A percentile compares a stretch with the other conserved stretches of the same genome.
Conservation (phyloP, 2,888 invertebrate species). For the Nemapogon koenigi region DNA sequence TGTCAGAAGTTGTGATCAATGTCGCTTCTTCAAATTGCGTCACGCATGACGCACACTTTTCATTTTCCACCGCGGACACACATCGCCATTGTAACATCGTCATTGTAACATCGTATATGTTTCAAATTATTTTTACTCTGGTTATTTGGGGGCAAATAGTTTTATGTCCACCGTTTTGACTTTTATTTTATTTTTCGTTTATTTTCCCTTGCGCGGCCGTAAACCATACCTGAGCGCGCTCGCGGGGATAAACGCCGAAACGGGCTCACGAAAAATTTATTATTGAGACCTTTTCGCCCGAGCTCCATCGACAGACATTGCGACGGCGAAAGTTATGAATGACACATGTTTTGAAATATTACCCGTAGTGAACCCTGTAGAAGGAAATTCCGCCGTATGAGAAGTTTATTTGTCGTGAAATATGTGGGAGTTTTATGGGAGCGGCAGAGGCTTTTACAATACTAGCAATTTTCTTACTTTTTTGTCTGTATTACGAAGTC, state of each 20-base stretch:
- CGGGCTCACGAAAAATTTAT: constrained; percentile 62
- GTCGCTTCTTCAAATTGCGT: too few species aligned
- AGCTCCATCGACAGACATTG: constrained; percentile 64
- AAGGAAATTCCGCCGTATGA: constrained; percentile 37
- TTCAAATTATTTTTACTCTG: constrained; percentile 3
- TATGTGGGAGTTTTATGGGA: constrained; percentile 61
- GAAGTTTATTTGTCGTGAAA: constrained; percentile 64
- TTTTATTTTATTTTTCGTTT: constrained; percentile 66
- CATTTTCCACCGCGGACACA: too few species aligned
- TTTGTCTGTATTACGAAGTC: constrained; percentile 37
- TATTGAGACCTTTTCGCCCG: constrained; percentile 62
- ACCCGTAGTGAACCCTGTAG: constrained; percentile 46
- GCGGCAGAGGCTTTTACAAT: constrained; percentile 50
- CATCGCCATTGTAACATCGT: too few species aligned
- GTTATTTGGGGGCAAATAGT: constrained; percentile 39
- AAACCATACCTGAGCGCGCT: constrained; percentile 61
- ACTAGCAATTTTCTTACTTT: constrained; percentile 51
- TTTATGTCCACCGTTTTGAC: constrained; percentile 61
- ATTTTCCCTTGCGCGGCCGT: constrained; percentile 61
- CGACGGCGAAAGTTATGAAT: constrained; percentile 64
- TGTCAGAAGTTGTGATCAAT: too few species aligned
- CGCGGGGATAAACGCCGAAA: constrained; percentile 48
- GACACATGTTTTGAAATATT: constrained; percentile 66
- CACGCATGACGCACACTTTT: too few species aligned
- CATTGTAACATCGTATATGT: neutral